These are phyloP conservation scores for Pseudomyrmex concolor DNA, from an alignment of 1,140 invertebrate genomes.

Conservation along the genomic window DNA sequence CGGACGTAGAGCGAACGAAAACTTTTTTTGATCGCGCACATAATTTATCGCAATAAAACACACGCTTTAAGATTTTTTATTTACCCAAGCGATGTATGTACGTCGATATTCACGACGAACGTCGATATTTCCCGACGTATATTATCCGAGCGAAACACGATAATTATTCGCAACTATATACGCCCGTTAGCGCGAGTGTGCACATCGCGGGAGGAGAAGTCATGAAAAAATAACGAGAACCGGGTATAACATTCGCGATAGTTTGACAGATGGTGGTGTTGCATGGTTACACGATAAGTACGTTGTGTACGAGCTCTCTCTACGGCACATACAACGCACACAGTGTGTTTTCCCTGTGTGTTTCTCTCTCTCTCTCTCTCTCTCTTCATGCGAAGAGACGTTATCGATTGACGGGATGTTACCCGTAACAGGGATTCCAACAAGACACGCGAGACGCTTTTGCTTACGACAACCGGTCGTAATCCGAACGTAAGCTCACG, in stretches of 20 bases:
- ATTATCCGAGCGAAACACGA: background rate
- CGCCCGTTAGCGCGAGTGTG: no score
- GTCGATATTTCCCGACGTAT: no score
- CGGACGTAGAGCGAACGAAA: no score
- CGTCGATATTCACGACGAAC: no score
- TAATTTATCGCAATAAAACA: no score
- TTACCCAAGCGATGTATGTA: no score
- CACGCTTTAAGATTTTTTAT: no score
- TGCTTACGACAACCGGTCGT: conserved; percentile 48
- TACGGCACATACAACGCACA: background rate
- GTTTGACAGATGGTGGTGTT: conserved; percentile 35
- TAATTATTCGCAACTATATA: background rate
- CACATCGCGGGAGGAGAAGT: background rate
- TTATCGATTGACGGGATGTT: conserved; percentile 56
- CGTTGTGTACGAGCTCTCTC: background rate
- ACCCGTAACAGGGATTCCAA: conserved; percentile 40
- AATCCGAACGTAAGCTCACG: conserved; percentile 56
- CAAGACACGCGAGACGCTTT: conserved; percentile 34
- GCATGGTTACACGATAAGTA: conserved; percentile 39
- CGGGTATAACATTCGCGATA: conserved; percentile 8
- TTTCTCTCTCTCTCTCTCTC: no score
- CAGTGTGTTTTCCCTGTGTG: background rate
- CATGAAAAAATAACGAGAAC: conserved; percentile 50
- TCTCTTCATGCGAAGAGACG: conserved; percentile 53
- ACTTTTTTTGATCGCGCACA: no score